Conservation (phyloP, 2,888 invertebrate species). For the Lasioglossum figueresi region DNA sequence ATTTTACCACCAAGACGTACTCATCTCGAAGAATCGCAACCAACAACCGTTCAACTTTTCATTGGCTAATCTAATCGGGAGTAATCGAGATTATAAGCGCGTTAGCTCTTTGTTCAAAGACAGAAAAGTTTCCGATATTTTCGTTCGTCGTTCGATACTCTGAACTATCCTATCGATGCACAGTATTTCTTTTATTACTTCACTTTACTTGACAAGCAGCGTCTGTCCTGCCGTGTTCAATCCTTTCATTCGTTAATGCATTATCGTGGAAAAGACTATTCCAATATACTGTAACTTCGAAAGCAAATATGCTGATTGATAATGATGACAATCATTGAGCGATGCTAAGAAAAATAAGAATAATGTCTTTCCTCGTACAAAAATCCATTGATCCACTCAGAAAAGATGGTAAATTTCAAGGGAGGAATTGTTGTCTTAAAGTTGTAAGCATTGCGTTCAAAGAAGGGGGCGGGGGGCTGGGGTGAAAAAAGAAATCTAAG, state of each 20-base stretch:
- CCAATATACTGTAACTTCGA: slow-evolving; percentile 53
- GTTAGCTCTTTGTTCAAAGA: slow-evolving; percentile 42
- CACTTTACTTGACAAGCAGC: slow-evolving; percentile 51
- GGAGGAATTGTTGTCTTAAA: slow-evolving; percentile 76
- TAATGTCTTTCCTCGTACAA: slow-evolving; percentile 73
- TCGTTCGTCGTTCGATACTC: slow-evolving; percentile 23
- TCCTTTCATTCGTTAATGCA: slow-evolving; percentile 36
- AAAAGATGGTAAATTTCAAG: slow-evolving; percentile 64
- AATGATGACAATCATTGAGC: slow-evolving; percentile 59
- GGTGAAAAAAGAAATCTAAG: slow-evolving; percentile 61
- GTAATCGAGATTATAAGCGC: slow-evolving; percentile 31
- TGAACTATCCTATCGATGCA: slow-evolving; percentile 26
- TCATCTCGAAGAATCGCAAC: slow-evolving; percentile 25
- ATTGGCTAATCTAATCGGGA: slow-evolving; percentile 48
- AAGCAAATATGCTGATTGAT: slow-evolving; percentile 51
- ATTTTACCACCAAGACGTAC: neutral
- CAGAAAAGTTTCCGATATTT: slow-evolving; percentile 51
- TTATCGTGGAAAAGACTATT: slow-evolving; percentile 68
- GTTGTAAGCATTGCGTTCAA: slow-evolving; percentile 79
- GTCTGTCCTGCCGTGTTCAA: slow-evolving; percentile 58
- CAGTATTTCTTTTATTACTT: slow-evolving; percentile 15
- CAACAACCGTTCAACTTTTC: slow-evolving; percentile 32
- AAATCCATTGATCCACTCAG: slow-evolving; percentile 69
- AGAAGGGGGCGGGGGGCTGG: slow-evolving; percentile 25
- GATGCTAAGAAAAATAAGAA: slow-evolving; percentile 51